phyloP scores from a whole-genome alignment of 2,113 vertebrate genomes.

The Varanus komodoensis region DNA sequence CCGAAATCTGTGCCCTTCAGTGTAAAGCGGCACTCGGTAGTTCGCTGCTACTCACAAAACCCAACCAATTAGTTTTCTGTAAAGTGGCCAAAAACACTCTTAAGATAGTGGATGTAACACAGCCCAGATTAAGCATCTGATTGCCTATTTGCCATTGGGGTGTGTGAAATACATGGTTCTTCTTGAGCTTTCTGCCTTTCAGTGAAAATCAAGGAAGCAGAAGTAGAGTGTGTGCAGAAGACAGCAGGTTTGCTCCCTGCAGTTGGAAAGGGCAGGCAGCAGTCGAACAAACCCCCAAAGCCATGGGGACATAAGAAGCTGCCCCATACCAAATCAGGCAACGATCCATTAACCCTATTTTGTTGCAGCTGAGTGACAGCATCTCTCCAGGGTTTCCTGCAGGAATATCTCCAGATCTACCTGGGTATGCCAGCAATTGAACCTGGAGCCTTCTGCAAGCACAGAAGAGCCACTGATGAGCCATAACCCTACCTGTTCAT shows the following conservation, averaged over 20 bases:
- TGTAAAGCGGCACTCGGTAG: not conserved
- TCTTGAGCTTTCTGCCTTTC: not conserved
- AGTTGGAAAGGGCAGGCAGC: no score
- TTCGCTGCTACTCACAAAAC: slow-evolving; percentile 12
- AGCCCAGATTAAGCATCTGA: not conserved
- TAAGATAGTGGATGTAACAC: not conserved
- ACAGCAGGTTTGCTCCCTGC: no score
- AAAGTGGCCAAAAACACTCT: not conserved
- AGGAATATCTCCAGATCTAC: no score
- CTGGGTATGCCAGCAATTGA: no score
- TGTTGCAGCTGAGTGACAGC: no score
- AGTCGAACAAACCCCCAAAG: not conserved
- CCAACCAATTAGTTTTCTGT: not conserved
- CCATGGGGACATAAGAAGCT: not conserved
- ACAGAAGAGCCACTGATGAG: no score
- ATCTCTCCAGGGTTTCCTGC: no score
- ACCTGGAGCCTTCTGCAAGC: no score
- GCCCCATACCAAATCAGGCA: no score
- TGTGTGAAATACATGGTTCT: not conserved
- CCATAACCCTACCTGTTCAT: no score
- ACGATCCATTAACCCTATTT: no score
- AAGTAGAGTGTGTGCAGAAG: no score
- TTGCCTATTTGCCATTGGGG: not conserved
- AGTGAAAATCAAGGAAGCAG: not conserved
- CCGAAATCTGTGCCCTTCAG: not conserved